phyloP scores from a whole-genome alignment of 2,113 vertebrate species.

The Vulpes ferrilata region DNA sequence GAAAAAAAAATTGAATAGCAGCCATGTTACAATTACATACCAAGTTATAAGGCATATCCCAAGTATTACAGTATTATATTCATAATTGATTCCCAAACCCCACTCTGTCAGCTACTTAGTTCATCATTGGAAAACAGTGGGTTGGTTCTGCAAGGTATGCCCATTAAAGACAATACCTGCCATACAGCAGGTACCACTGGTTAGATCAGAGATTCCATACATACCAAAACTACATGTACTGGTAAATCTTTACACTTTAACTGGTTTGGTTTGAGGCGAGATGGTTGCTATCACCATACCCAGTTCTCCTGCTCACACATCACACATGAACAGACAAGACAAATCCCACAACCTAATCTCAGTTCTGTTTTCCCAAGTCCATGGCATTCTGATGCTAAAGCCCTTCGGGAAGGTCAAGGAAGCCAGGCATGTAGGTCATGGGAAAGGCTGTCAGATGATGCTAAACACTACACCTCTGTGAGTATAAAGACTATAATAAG shows the following conservation, averaged over 20 bases:
- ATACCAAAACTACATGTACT: too few relatives aligned
- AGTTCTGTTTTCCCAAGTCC: background rate
- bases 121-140: background rate
- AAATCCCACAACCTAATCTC: background rate
- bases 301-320: background rate
- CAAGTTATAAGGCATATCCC: background rate
- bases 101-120: background rate
- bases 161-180: background rate
- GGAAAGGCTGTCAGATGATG: background rate
- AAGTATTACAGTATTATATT: background rate
- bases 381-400: background rate
- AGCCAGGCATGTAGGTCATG: background rate
- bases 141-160: background rate
- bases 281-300: too few relatives aligned
- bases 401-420: background rate
- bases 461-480: background rate
- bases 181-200: too few relatives aligned
- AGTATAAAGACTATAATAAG: background rate
- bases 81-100: background rate
- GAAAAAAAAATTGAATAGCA: background rate
- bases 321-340: background rate
- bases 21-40: background rate
- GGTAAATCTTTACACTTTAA: background rate
- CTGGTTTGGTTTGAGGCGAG: background rate
- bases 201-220: background rate